Conservation (phyloP, 2,888 invertebrate species). For the Hirtodrosophila cameraria region DNA sequence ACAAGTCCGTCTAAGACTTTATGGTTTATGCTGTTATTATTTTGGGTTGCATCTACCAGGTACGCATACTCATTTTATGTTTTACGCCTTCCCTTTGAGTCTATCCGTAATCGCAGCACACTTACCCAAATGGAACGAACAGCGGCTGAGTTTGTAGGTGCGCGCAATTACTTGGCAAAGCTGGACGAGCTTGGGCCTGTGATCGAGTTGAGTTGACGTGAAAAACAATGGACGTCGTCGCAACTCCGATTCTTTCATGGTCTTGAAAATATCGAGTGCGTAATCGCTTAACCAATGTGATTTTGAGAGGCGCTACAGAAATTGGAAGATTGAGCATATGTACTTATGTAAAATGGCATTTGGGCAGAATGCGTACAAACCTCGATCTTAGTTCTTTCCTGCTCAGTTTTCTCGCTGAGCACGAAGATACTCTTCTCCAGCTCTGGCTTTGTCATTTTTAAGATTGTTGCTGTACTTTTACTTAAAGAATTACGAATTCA, state of each 20-base stretch:
- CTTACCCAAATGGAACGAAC: slow-evolving; percentile 82
- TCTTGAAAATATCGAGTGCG: slow-evolving; percentile 78
- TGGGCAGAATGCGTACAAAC: slow-evolving; percentile 12
- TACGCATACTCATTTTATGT: too few species aligned
- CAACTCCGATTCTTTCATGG: slow-evolving; percentile 78
- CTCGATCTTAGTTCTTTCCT: slow-evolving; percentile 26
- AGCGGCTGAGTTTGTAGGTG: slow-evolving; percentile 65
- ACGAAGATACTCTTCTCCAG: slow-evolving; percentile 24
- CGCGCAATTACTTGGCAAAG: slow-evolving; percentile 68
- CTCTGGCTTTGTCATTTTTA: slow-evolving; percentile 20
- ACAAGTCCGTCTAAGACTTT: too few species aligned
- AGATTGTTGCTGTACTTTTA: not conserved
- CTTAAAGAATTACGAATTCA: too few species aligned
- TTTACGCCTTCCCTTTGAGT: too few species aligned
- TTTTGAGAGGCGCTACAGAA: slow-evolving; percentile 55
- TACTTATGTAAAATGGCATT: not conserved
- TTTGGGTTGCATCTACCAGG: too few species aligned
- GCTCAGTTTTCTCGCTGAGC: slow-evolving; percentile 28
- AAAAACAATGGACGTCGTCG: slow-evolving; percentile 69
- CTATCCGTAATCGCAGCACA: too few species aligned
- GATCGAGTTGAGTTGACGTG: slow-evolving; percentile 71
- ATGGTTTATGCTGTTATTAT: too few species aligned
- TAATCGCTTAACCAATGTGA: slow-evolving; percentile 80
- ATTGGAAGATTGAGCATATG: not conserved
- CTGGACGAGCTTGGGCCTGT: slow-evolving; percentile 67